Evolutionary conservation across 2,888 invertebrate genomes (phyloP), one percentile per base, ranked within the genome.

Genomic region (Callyntrura guangdongensis): DNA sequence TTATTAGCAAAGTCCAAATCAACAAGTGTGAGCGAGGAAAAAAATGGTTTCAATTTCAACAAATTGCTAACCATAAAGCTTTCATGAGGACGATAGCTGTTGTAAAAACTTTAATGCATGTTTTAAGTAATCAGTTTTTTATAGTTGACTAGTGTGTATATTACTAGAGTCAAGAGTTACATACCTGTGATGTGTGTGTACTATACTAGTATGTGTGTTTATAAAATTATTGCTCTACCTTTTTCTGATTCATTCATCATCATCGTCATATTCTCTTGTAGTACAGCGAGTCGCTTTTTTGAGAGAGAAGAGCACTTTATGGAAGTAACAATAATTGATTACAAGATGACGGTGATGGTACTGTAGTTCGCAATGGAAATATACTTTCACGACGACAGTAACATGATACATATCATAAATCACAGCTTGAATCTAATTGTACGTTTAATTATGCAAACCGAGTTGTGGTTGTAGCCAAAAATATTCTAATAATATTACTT

Each of bases 381-480:
- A 36, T 79, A 86, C 86, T 86, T 86, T 86, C 86, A 74, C 86
- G 61, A 11, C 47, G 22, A 59, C 86, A 56, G 5, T n/a, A 59
- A 53, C 17, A 77, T 77, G 36, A 86, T 53, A 83, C 59, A 89
- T 61, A 89, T 83, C 88, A 89, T 89, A 89, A 89, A 89, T 89
- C 88, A 89, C 88, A 89, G 88, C 83, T 83, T 89, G 88, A 89
- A 83, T 82, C 83, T 89, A 89, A 89, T 89, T 89, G 82, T 82
- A 83, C 83, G 83, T 83, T 83, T 89, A 89, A 89, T 89, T 89
- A 89, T 83, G 82, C 88, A 89, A 89, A 74, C 88, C 69, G 87
- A n/a, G n/a, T n/a, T n/a, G n/a, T n/a, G 67, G 81, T 47, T 79
- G 86, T 25, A 79, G 74, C 74, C 72, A 86, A 86, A 86, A 86